phyloP scores from a whole-genome alignment of 1,140 invertebrate genomes.

The Ceratina calcarata region DNA sequence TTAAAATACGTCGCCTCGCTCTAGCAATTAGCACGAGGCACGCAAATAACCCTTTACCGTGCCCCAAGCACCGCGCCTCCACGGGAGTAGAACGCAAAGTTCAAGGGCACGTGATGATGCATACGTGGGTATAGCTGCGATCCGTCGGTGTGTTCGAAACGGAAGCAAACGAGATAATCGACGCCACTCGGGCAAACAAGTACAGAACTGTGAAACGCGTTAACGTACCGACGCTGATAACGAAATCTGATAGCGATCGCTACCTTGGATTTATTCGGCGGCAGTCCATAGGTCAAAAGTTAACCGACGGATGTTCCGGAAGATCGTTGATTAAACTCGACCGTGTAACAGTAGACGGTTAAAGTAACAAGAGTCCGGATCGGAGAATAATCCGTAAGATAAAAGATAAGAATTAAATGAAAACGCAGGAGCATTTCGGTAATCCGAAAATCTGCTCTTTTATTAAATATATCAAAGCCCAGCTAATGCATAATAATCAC shows the following conservation, averaged over 20 bases:
- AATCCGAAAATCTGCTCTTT: too few species aligned
- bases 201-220: background rate
- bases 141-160: conserved; percentile 23
- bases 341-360: background rate
- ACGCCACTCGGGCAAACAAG: background rate
- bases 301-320: background rate
- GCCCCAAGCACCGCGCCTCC: background rate
- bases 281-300: background rate
- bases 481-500: too few species aligned
- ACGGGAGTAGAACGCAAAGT: conserved; percentile 21
- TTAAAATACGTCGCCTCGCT: conserved; percentile 57
- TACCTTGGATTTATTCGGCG: background rate
- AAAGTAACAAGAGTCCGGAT: too few species aligned
- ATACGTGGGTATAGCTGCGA: too few species aligned
- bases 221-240: background rate
- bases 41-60: conserved; percentile 44
- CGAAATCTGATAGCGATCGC: background rate
- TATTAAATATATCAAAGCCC: too few species aligned
- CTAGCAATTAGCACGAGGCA: conserved; percentile 47
- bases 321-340: background rate
- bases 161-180: conserved; percentile 11
- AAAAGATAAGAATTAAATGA: too few species aligned
- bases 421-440: too few species aligned
- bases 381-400: too few species aligned
- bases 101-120: conserved; percentile 42